Percentiles rank a stretch among this genome's conserved stretches.
Conservation (phyloP, 2,888 invertebrate species). For the Nomada goodeniana region DNA sequence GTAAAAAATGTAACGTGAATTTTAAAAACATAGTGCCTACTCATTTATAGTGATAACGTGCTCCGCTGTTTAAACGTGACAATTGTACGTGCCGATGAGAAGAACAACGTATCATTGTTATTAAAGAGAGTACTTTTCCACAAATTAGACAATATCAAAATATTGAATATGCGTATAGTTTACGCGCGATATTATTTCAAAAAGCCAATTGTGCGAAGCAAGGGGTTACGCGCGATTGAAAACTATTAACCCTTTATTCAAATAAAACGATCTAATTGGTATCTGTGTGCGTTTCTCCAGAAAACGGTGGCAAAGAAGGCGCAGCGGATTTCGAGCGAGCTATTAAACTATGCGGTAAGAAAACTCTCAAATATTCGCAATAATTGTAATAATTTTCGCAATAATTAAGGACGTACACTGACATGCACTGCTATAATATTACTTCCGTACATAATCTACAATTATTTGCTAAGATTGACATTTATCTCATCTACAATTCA, state of each 20-base stretch:
- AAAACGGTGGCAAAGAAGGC: constrained; percentile 67
- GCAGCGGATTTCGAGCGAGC: constrained; percentile 77
- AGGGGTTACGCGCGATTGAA: not conserved
- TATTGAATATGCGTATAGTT: not conserved
- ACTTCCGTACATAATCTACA: no score
- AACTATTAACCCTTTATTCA: not conserved
- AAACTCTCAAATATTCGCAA: not conserved
- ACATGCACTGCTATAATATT: no score
- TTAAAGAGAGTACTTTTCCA: not conserved
- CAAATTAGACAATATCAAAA: not conserved
- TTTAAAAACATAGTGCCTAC: no score
- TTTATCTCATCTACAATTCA: constrained; percentile 74
- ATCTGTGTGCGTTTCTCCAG: constrained; percentile 15
- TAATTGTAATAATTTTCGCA: not conserved
- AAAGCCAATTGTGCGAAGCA: not conserved
- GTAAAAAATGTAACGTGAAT: no score
- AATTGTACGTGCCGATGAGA: no score
- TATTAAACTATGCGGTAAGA: constrained; percentile 76
- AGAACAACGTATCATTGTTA: no score
- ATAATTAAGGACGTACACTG: not conserved
- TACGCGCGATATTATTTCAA: not conserved
- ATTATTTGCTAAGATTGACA: not conserved
- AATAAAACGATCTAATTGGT: not conserved
- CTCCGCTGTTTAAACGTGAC: no score
- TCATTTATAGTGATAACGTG: no score